A percentile compares a stretch with the other conserved stretches of the same genome.
Conservation (phyloP, 1,140 invertebrate genomes). For the Hypsibius dujardini region DNA sequence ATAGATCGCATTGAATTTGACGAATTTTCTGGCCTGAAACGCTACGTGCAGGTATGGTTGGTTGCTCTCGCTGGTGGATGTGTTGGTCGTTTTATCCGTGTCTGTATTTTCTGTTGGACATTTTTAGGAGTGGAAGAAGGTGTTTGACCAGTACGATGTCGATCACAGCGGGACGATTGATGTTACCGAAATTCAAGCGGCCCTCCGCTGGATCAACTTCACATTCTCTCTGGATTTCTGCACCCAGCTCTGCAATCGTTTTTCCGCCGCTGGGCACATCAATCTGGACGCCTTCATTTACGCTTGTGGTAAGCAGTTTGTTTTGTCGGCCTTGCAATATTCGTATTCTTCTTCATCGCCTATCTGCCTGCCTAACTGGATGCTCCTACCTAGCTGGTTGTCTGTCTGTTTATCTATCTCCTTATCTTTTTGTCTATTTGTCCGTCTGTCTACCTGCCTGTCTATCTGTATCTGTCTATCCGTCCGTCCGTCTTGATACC, state of each 20-base stretch:
- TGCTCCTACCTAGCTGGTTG: too few relatives aligned
- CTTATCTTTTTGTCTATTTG: too few relatives aligned
- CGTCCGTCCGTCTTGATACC: too few relatives aligned
- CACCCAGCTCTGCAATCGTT: not conserved
- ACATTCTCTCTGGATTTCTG: conserved; percentile 6
- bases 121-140: conserved; percentile 16
- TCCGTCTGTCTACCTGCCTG: too few relatives aligned
- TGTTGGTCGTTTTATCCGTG: not conserved
- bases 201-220: not conserved
- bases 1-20: conserved; percentile 15
- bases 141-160: conserved; percentile 15
- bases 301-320: conserved; percentile 3
- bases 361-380: too few relatives aligned
- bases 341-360: too few relatives aligned
- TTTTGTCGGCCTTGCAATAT: too few relatives aligned
- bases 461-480: too few relatives aligned
- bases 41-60: conserved; percentile 4
- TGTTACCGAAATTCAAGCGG: not conserved
- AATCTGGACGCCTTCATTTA: conserved; percentile 17
- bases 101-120: not conserved
- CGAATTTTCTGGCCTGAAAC: conserved; percentile 6
- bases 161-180: conserved; percentile 2
- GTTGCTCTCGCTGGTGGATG: not conserved
- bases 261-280: not conserved
- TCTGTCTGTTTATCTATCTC: too few relatives aligned